These are phyloP conservation scores for Sylvia borin DNA, from an alignment of 2,797 vertebrate species.

Conservation along the genomic window DNA sequence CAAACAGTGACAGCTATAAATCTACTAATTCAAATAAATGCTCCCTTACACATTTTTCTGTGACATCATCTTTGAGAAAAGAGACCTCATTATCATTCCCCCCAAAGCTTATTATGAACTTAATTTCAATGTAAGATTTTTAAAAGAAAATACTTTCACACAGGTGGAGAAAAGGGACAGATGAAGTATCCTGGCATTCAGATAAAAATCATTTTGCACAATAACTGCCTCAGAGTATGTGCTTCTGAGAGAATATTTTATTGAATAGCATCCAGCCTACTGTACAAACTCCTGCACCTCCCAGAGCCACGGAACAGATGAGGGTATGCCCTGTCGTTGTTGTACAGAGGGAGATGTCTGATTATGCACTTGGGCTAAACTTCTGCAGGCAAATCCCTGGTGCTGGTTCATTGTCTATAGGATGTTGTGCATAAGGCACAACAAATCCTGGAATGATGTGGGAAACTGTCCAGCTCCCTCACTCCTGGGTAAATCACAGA, in stretches of 20 bases:
- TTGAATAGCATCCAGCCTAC: neutral
- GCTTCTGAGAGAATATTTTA: constrained; percentile 14
- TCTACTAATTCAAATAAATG: neutral
- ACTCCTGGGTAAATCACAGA: neutral
- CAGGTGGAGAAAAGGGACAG: neutral
- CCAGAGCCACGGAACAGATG: constrained; percentile 16
- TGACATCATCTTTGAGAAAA: neutral
- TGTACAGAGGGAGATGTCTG: neutral
- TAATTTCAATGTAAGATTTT: constrained; percentile 38
- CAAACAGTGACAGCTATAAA: neutral
- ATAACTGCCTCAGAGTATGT: neutral
- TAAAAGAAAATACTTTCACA: neutral
- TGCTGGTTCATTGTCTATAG: neutral
- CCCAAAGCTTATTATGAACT: neutral
- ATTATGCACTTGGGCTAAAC: neutral
- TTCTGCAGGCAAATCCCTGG: neutral
- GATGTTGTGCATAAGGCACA: neutral
- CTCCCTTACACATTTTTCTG: neutral
- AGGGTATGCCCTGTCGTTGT: neutral
- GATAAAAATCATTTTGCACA: constrained; percentile 16
- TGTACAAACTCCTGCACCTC: neutral
- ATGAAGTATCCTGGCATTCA: neutral
- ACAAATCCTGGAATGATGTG: neutral
- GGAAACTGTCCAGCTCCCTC: constrained; percentile 7
- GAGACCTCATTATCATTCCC: neutral